phyloP scores from a whole-genome alignment of 2,797 vertebrate species.

The Synaphobranchus kaupii region DNA sequence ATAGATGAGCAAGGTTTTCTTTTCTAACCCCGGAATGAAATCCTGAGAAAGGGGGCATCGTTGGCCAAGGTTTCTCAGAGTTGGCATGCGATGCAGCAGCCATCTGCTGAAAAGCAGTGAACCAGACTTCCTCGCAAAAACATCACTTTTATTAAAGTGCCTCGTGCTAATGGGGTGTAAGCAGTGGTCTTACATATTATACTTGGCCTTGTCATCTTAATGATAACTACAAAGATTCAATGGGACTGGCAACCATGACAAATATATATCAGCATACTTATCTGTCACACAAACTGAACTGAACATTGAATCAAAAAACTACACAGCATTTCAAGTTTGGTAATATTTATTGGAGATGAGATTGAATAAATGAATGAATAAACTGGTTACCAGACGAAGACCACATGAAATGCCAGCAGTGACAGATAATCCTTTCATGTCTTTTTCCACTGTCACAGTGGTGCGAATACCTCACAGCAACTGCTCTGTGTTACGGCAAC shows the following conservation, averaged over 20 bases:
- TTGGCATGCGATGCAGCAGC: neutral
- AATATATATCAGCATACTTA: neutral
- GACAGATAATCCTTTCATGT: slow-evolving; percentile 20
- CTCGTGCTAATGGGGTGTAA: slow-evolving; percentile 9
- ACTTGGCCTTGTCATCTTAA: neutral
- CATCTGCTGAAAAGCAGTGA: neutral
- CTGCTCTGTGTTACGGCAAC: neutral
- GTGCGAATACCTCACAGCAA: slow-evolving; percentile 12
- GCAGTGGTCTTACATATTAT: neutral
- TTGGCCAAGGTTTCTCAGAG: neutral
- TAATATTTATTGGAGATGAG: neutral
- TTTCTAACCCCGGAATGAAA: neutral
- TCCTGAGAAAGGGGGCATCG: neutral
- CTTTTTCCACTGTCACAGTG: slow-evolving; percentile 2
- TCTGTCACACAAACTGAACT: neutral
- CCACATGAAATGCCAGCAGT: neutral
- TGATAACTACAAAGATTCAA: neutral
- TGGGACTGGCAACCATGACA: neutral
- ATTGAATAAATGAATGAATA: neutral
- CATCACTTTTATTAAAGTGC: neutral
- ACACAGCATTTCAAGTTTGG: neutral
- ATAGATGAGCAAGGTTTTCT: neutral
- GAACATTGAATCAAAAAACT: neutral
- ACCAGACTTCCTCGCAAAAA: neutral
- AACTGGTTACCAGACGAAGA: neutral